Base-by-base conservation (phyloP, 1,140 invertebrate species). In the Drosophila asahinai region DNA sequence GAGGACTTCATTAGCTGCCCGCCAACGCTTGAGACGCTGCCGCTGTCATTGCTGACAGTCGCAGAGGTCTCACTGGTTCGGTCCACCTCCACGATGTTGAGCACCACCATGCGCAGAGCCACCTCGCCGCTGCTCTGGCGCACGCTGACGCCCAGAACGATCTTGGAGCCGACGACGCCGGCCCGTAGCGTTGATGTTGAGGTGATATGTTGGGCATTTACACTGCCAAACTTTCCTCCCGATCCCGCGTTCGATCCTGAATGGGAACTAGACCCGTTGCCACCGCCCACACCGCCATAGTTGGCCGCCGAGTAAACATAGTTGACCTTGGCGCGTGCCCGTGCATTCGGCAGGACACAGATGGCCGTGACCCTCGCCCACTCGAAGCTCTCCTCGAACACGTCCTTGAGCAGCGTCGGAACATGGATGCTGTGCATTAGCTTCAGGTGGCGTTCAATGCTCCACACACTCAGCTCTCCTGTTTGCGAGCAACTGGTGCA, bases 381-480 rank as follows among this genome's bases (percentile, higher is more conserved):
- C 30, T 92, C 91, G 11, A 91, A 86, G 45, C 70, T 86, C 58
- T 91, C 89, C 27, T 91, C 89, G 48, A 91, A 92, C 2, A 87
- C 77, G 55, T 92, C 89, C 43, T 93, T 93, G 15, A 93, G 81
- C 22, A 92, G 27, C 5, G 83, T 79, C 5, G 81, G 83, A 11
- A 92, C 78, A 58, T 93, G 86, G 17, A 92, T 77, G 58, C 73
- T 84, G 55, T 91, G 78, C 92, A 93, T 93, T 2, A 92, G 71
- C 60, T 92, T 96, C 17, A 97, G 93, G 74, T 97, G 95, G 52
- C 95, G 95, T 45, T 95, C 95, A 68, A 96, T 95, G 87, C 97
- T 96, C 96, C 97, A 98, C 3, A 95, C 92, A 62, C 93, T 94
- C 51, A 95, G 92, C 64, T 94, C 94, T 25, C 94, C 94, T 1